phyloP scores from a whole-genome alignment of 2,888 invertebrate genomes.

The Cyclophora punctaria region DNA sequence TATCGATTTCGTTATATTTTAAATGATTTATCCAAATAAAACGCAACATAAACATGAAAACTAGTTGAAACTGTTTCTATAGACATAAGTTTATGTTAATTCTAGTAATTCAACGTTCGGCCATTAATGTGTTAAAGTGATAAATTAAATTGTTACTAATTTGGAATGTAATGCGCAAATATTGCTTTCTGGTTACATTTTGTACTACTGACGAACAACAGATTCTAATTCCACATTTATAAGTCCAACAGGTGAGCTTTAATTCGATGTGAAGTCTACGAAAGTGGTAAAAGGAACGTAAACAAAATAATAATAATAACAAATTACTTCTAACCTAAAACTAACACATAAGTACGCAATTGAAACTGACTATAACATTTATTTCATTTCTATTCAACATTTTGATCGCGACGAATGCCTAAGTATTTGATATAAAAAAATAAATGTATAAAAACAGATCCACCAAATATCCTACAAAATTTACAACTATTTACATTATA shows the following conservation, averaged over 20 bases:
- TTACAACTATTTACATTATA: constrained; percentile 64
- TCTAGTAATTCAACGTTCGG: too few species aligned
- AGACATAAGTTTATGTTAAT: too few species aligned
- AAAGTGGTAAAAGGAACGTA: constrained; percentile 1
- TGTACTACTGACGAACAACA: constrained; percentile 2
- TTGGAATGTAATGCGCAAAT: constrained; percentile 28
- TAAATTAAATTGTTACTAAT: constrained; percentile 10
- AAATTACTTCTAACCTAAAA: constrained; percentile 11
- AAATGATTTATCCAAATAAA: neutral
- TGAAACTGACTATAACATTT: constrained; percentile 23
- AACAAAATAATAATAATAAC: constrained; percentile 12
- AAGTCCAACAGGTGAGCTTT: neutral
- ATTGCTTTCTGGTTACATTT: constrained; percentile 4
- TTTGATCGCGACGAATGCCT: constrained; percentile 31
- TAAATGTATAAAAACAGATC: constrained; percentile 55
- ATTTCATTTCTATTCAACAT: too few species aligned
- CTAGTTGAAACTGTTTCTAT: too few species aligned
- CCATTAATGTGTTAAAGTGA: constrained; percentile 18
- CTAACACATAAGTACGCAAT: constrained; percentile 20
- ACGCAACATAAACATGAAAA: too few species aligned
- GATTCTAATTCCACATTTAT: constrained; percentile 1
- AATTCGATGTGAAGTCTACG: neutral
- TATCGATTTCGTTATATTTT: constrained; percentile 27
- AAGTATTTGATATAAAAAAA: constrained; percentile 22
- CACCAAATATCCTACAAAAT: constrained; percentile 59